Base-by-base conservation (phyloP, 2,113 vertebrate genomes). In the Dicrurus megarhynchus region DNA sequence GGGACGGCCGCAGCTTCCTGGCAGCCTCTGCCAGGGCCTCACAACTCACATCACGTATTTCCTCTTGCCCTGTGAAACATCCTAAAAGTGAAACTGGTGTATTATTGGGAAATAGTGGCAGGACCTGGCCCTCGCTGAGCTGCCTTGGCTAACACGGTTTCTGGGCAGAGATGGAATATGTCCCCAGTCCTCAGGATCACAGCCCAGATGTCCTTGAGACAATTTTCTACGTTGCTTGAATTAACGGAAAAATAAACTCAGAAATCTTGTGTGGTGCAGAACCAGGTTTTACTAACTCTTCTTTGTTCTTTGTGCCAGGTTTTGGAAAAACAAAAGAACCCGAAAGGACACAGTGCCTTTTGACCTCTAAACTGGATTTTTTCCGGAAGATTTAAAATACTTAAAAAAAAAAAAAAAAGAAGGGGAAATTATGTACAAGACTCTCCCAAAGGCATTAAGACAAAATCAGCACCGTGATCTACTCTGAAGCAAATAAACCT, bases 91-190 rank as follows among this genome's bases (percentile, higher is more conserved):
- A 28, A 16, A 32, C 22, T 23, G 42, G 10, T 15, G 33, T 3
- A 15, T 13, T 9, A 3, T 6, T 30, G 64, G 53, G 68, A 64
- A 73, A 33, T 1, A 9, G 11, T 5, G 39, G 42, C 47, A 71
- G 65, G 44, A 46, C 60, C 26, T 32, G 59, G 33, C 64, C 13
- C 26, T 37, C 3, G 0, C 30, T 10, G 64, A 55, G 35, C 26
- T 55, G 12, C 20, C 30, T 21, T 60, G 84, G 52, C 37, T 30
- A 21, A 22, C 6, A 11, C 0, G 0, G 0, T 8, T 16, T 12
- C 47, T 33, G 41, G 39, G 19, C 32, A 81, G 39, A 60, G 55
- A 24, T 14, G 9, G 32, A 50, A 39, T 8, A 7, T 0, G 1
- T 6, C 19, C n/a, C 37, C 1, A 2, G 0, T 3, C 16, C 35